A percentile compares a stretch with the other conserved stretches of the same genome.
Conservation (phyloP, 2,888 invertebrate genomes). For the Drosophila monieri region DNA sequence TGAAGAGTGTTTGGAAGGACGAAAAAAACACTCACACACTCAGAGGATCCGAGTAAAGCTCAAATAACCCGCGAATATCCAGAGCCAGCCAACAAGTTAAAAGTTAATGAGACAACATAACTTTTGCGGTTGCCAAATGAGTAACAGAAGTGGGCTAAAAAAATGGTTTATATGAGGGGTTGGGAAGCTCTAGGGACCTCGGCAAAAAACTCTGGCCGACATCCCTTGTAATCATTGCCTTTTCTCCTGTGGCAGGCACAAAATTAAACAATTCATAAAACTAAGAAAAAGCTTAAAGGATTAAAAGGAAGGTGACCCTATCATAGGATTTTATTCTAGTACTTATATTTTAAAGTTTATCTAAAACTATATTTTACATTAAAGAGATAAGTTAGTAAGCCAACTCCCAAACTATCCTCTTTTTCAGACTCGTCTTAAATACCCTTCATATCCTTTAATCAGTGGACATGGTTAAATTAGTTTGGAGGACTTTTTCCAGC, state of each 20-base stretch:
- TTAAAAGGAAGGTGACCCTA: not conserved
- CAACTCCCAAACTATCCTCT: not conserved
- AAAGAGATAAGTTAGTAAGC: too few relatives aligned
- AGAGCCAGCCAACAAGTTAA: constrained; percentile 66
- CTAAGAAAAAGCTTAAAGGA: constrained; percentile 5
- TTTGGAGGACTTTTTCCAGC: constrained; percentile 14
- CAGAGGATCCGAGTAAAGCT: constrained; percentile 53
- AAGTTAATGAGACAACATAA: constrained; percentile 80
- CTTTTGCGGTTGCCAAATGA: constrained; percentile 76
- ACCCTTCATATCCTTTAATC: not conserved
- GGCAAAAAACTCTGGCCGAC: constrained; percentile 7
- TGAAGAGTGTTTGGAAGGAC: constrained; percentile 54
- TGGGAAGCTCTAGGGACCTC: constrained; percentile 10
- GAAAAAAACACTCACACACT: constrained; percentile 15
- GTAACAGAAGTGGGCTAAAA: constrained; percentile 33
- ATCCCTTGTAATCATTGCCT: constrained; percentile 64
- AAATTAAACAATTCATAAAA: constrained; percentile 53
- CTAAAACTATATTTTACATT: not conserved
- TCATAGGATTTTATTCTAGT: not conserved
- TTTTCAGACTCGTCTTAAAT: not conserved
- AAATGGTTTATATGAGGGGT: not conserved
- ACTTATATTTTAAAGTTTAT: not conserved
- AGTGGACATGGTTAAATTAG: constrained; percentile 36
- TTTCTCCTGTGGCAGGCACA: constrained; percentile 49
- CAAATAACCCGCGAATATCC: constrained; percentile 66